Base-by-base conservation (phyloP, 2,797 vertebrate genomes). In the Psittacula derbiana region DNA sequence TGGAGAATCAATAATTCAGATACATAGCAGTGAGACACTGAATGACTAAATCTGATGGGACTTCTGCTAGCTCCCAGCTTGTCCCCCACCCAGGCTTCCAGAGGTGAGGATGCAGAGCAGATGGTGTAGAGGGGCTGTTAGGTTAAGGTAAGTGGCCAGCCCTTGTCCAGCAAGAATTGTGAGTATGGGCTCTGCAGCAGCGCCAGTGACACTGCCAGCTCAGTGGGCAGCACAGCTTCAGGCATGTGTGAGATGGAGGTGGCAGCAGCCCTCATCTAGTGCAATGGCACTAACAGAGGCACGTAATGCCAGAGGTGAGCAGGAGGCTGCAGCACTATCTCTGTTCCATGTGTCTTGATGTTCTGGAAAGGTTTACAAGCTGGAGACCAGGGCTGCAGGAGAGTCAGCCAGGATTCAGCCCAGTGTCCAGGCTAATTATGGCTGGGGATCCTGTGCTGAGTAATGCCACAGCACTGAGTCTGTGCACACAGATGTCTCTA, bases 401-500 rank as follows among this genome's bases (percentile, higher is more conserved):
- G 62, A 36, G 66, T 30, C 80, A 92, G 73, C 49, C 88, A 84
- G 83, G 62, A 90, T 52, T 44, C 70, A 86, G 66, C 8, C 46
- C 21, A 3, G 41, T 31, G 93, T 52, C 85, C 80, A 62, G 80
- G 87, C 65, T 92, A 62, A 69, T 47, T 23, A 12, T 17, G 57
- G 69, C 65, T 8, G 7, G 33, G 30, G 91, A 90, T 83, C 20
- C 61, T 86, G 61, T 20, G 72, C 89, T 91, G 91, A 78, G 78
- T 65, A 69, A 60, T 44, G 20, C 10, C 3, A 8, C 88, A 74
- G 90, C 60, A 11, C 79, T 4, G 61, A 86, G 90, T 53, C 58
- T 36, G 0, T 85, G 80, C 91, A 83, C 93, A 95, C 93, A 96
- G 94, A 94, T 92, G 92, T 94, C 94, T 93, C 85, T 89, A n/a